Evolutionary conservation across 2,797 vertebrate genomes (phyloP), one percentile per base, ranked within the genome.

Genomic region (Platalea minor): DNA sequence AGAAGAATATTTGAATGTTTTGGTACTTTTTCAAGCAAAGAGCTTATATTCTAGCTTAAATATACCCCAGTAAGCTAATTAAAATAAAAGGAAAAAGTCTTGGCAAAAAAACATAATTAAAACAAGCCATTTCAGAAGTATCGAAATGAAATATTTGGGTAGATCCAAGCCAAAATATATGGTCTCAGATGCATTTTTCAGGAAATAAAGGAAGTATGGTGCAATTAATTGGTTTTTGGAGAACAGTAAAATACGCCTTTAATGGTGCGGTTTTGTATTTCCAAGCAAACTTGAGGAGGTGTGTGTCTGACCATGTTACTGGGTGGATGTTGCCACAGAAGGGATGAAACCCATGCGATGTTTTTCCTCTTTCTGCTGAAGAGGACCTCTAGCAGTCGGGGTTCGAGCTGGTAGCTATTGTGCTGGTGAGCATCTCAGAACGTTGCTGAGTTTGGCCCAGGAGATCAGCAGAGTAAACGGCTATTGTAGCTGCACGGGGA

Each of bases 11-110:
- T 65, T 70, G 45, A 92, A 72, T 83, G 41, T 80, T 95, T 88
- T 93, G 76, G 63, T 94, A 54, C 61, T 84, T 95, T 83, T 75
- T 81, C 73, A 90, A 86, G 82, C 37, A 61, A 93, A 93, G 37
- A 88, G 37, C 17, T 85, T 70, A 73, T 85, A 75, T 57, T 46
- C 46, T 51, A 31, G 17, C 46, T 92, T 87, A 95, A 93, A 94
- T 85, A 82, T 73, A 85, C 28, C 43, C 61, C 28, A 57, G 28
- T 81, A 50, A 90, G 63, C 65, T 93, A 94, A 93, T 93, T 94
- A 84, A 96, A 94, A 93, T 29, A 54, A 73, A 91, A 85, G 75
- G 79, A 63, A 81, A 88, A 60, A 45, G 1, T 3, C 46, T 82
- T 91, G 67, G 67, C 19, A 7, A 46, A 94, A 92, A 57, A 35